Evolutionary conservation across 2,797 vertebrate species (phyloP), one percentile per base, ranked within the genome.

Genomic region (Acipenser oxyrinchus): DNA sequence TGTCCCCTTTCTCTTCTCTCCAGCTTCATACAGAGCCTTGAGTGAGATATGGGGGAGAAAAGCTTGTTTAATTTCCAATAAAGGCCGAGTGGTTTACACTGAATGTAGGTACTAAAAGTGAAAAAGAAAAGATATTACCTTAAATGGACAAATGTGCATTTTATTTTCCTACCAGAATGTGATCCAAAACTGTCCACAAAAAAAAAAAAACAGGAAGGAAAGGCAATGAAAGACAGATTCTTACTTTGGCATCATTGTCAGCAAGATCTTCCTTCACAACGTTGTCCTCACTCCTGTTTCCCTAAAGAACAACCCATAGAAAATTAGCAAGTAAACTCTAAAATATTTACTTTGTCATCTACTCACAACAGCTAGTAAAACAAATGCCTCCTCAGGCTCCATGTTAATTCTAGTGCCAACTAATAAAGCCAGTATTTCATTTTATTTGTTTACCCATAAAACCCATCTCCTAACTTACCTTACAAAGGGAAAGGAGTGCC

Each of bases 211-310:
- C 37, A 37, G 37, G 5, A 55, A 55, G 7, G 53, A 55, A n/a
- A n/a, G n/a, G n/a, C 68, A 70, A 18, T 51, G 74, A 74, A 6
- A 37, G 73, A 12, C 65, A 1, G 66, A 65, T 61, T 50, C 81
- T 88, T 86, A 98, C 96, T 87, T 94, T 91, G 76, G 96, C 95
- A 75, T 99, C 95, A 0, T 78, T 88, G 79, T 98, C 96, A 69
- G 89, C 82, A 81, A 94, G 80, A 12, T 93, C 89, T 0, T 94
- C 91, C 66, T 83, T 87, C 50, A 96, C 83, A 4, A 78, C n/a
- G 3, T 10, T 1, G 57, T 90, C 88, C 68, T 98, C 94, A 72
- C 79, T 85, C 74, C 93, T 87, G 66, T 80, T 71, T 63, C 81
- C 95, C 96, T 99, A 72, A 2, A 68, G 73, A 8, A 57, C 37